A percentile compares a stretch with the other conserved stretches of the same genome.
phyloP scores from a whole-genome alignment of 2,888 invertebrate species.

The Eumacrocentrus americanus region DNA sequence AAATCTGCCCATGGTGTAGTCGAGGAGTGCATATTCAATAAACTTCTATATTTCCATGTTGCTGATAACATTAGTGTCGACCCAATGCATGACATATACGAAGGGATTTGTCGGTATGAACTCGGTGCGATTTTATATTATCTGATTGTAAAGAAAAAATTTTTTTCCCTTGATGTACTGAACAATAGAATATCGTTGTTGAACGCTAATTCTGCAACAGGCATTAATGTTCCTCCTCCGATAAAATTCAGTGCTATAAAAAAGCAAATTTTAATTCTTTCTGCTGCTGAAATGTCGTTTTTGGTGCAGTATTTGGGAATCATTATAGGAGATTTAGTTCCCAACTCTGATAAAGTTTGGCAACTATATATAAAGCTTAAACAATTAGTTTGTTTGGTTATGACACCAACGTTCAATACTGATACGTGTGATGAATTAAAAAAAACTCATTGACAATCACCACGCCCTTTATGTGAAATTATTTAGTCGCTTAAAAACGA shows the following conservation, averaged over 20 bases:
- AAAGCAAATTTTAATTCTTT: slow-evolving; percentile 29
- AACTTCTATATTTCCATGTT: slow-evolving; percentile 39
- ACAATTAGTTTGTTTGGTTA: slow-evolving; percentile 21
- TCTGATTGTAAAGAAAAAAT: slow-evolving; percentile 30
- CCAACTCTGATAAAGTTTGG: slow-evolving; percentile 28
- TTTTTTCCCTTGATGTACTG: slow-evolving; percentile 29
- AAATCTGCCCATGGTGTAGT: slow-evolving; percentile 37
- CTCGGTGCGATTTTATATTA: slow-evolving; percentile 32
- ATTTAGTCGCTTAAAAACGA: slow-evolving; percentile 14
- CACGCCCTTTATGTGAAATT: slow-evolving; percentile 22
- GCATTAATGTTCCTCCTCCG: slow-evolving; percentile 22
- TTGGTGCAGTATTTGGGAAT: slow-evolving; percentile 32
- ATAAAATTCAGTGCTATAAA: slow-evolving; percentile 17
- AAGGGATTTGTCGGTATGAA: slow-evolving; percentile 31
- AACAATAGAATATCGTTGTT: slow-evolving; percentile 30
- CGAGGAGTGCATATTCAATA: slow-evolving; percentile 39
- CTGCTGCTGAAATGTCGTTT: slow-evolving; percentile 35
- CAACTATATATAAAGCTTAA: slow-evolving; percentile 27
- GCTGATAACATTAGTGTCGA: slow-evolving; percentile 39
- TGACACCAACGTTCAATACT: slow-evolving; percentile 18
- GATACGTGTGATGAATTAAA: background rate
- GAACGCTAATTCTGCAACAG: slow-evolving; percentile 25
- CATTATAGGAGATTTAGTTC: slow-evolving; percentile 32
- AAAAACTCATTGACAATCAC: slow-evolving; percentile 16
- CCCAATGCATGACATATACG: slow-evolving; percentile 41